A percentile compares a stretch with the other conserved stretches of the same genome.
These are phyloP conservation scores for Crypturellus undulatus DNA, from an alignment of 2,113 vertebrate genomes.

Conservation along the genomic window DNA sequence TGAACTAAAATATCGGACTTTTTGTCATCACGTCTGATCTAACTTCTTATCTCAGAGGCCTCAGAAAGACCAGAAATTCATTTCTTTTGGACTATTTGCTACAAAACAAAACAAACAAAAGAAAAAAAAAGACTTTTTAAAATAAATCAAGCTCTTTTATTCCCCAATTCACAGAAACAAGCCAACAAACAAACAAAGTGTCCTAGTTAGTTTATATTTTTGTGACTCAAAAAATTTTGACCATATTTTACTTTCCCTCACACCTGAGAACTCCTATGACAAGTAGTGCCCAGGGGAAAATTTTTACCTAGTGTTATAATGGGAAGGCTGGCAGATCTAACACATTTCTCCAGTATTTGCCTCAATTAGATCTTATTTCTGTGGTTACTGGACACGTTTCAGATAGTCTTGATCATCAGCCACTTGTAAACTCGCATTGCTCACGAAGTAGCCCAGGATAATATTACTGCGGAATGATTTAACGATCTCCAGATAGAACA, in stretches of 20 bases:
- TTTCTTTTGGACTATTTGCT: neutral
- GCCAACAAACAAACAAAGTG: neutral
- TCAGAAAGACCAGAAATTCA: neutral
- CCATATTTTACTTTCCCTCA: conserved; percentile 51
- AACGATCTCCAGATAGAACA: conserved; percentile 14
- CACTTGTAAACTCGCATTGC: conserved; percentile 38
- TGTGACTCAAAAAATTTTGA: conserved; percentile 24
- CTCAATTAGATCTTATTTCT: conserved; percentile 68
- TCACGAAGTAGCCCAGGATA: conserved; percentile 40
- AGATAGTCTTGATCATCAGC: conserved; percentile 57
- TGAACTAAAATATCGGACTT: neutral
- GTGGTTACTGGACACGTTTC: conserved; percentile 67
- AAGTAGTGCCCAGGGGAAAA: conserved; percentile 3
- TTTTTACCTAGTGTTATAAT: conserved; percentile 61
- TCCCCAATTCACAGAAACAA: neutral
- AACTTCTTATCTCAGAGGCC: neutral
- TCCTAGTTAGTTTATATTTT: neutral
- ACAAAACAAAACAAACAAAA: neutral
- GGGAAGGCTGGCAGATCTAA: conserved; percentile 58
- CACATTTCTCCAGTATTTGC: conserved; percentile 36
- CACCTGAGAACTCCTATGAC: conserved; percentile 28
- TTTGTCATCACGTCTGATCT: neutral
- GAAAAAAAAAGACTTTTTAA: neutral
- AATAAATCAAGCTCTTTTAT: neutral
- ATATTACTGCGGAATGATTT: conserved; percentile 39